Evolutionary conservation across 2,797 vertebrate species (phyloP), one percentile per base, ranked within the genome.

Genomic region (Tauraco hartlaubi): DNA sequence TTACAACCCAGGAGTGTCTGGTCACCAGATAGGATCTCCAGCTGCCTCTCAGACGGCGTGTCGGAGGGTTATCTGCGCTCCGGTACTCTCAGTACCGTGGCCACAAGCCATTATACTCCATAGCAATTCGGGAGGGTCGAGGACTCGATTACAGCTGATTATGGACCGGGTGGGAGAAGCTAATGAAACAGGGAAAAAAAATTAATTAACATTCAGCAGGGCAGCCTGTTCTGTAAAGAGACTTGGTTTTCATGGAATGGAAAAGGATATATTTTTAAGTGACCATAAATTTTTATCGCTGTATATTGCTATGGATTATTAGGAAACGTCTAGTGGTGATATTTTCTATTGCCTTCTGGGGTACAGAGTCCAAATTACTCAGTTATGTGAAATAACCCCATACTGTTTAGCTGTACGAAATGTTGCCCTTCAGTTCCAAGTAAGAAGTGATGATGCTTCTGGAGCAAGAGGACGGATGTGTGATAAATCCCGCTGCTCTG

Each of bases 21-120:
- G 91, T 72, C 71, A 93, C 49, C 83, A 93, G 88, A 74, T 54
- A 90, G 77, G 77, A 84, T 63, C 86, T 55, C 39, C 93, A 94
- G 92, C 83, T 93, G 83, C 91, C 64, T 78, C 69, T 76, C 72
- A 35, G 56, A 19, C 21, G 0, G n/a, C 18, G 1, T 55, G 62
- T 21, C 1, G 1, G 83, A 74, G 69, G 62, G 87, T 52, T 90
- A 83, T 51, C 79, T 44, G 61, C 22, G 2, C 75, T 37, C 78
- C 0, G 0, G 73, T 43, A 80, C 84, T 92, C 54, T 12, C 92
- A 67, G 67, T 83, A 29, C 88, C 6, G 15, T 41, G 80, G 67
- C 72, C 59, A 63, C 63, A 49, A 85, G 82, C 61, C 87, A 88
- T 49, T 18, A 22, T 0, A 1, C 56, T 83, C 59, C 54, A 33